Evolutionary conservation across 2,888 invertebrate genomes (phyloP).

Genomic region (Ochropleura leucogaster): DNA sequence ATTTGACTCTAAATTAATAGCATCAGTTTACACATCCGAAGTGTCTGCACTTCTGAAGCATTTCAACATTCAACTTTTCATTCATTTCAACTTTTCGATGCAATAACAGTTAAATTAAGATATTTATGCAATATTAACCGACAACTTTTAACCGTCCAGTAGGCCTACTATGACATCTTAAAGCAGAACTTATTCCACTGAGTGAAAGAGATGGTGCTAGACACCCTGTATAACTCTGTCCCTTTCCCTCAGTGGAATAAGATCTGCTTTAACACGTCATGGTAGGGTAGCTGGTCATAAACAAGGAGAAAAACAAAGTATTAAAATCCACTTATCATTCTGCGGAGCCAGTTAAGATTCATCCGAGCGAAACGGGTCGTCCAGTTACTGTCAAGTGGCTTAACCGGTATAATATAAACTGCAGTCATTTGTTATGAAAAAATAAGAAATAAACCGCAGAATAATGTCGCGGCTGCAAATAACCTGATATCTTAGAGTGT

Average conservation of each 20-base stretch:
- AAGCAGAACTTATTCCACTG: no score
- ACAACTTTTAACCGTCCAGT: background rate
- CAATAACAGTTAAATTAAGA: background rate
- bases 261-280: no score
- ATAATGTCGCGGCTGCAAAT: slow-evolving; percentile 16
- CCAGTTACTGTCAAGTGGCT: slow-evolving; percentile 18
- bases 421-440: slow-evolving; percentile 38
- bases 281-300: no score
- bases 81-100: no score
- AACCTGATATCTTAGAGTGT: background rate
- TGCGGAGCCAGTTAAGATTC: slow-evolving; percentile 21
- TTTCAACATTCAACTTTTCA: no score
- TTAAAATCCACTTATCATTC: slow-evolving; percentile 33
- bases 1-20: no score
- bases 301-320: slow-evolving; percentile 32
- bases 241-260: no score
- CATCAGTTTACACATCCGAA: no score
- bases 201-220: no score
- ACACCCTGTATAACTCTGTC: no score
- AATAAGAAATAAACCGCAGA: background rate
- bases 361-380: slow-evolving; percentile 39
- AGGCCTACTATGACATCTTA: no score
- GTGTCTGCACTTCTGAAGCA: no score
- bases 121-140: slow-evolving; percentile 9
- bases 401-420: slow-evolving; percentile 17